Evolutionary conservation across 2,113 vertebrate genomes (phyloP).

Genomic region (Gavialis gangeticus): DNA sequence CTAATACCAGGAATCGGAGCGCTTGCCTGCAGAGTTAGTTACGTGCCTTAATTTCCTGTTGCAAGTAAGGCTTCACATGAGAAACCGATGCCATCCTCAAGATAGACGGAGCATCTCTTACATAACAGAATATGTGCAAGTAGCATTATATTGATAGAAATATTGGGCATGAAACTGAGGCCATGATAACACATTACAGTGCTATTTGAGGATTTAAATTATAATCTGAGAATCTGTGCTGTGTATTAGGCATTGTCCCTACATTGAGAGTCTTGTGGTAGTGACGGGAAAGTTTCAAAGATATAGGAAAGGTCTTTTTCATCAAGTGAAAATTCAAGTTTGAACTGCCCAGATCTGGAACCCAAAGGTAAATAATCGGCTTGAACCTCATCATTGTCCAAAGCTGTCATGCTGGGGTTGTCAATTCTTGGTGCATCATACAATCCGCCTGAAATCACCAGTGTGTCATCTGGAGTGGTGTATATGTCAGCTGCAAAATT

Average conservation of each 20-base stretch:
- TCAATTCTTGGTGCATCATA: conserved; percentile 75
- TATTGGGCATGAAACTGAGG: neutral
- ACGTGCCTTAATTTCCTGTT: neutral
- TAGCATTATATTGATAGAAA: neutral
- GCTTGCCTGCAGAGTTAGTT: neutral
- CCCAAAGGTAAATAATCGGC: conserved; percentile 27
- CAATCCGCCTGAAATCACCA: conserved; percentile 81
- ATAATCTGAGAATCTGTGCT: neutral
- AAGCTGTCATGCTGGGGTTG: conserved; percentile 55
- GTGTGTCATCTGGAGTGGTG: conserved; percentile 70
- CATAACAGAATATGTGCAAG: neutral
- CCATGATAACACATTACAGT: neutral
- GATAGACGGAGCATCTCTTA: neutral
- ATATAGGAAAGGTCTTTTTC: conserved; percentile 4
- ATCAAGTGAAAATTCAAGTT: conserved; percentile 75
- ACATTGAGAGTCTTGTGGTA: neutral
- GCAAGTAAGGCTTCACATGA: neutral
- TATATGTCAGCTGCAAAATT: conserved; percentile 69
- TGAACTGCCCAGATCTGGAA: conserved; percentile 60
- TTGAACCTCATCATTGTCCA: conserved; percentile 54
- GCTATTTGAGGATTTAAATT: neutral
- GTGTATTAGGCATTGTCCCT: neutral
- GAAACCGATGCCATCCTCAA: neutral
- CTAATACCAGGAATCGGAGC: neutral
- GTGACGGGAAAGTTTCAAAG: conserved; percentile 40